These are phyloP conservation scores for Irena cyanogastra DNA, from an alignment of 2,113 vertebrate species.

Conservation along the genomic window DNA sequence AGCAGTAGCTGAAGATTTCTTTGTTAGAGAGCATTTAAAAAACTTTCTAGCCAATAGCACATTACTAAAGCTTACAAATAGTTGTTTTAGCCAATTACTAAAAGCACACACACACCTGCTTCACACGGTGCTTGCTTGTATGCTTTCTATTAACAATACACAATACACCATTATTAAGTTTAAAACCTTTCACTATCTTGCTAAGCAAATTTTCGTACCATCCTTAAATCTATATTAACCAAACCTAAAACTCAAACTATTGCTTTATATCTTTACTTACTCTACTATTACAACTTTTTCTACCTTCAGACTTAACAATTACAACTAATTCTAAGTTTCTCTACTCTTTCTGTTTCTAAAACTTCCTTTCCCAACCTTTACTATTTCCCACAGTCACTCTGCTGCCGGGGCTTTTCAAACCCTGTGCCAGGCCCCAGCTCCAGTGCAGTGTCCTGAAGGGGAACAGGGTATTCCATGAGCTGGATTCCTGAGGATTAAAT, in stretches of 20 bases:
- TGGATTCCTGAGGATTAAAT: not conserved
- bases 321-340: not conserved
- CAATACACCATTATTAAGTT: not conserved
- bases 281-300: not conserved
- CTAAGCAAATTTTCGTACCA: not conserved
- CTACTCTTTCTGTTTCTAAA: not conserved
- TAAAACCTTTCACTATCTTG: not conserved
- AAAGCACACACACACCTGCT: not conserved
- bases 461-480: not conserved
- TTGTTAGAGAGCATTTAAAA: not conserved
- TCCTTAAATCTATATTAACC: not conserved
- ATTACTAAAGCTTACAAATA: not conserved
- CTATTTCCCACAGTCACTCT: not conserved
- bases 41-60: not conserved
- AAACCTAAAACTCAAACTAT: not conserved
- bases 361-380: not conserved
- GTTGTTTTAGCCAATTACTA: not conserved
- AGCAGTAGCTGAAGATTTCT: not conserved
- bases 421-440: not conserved
- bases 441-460: not conserved
- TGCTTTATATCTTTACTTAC: not conserved
- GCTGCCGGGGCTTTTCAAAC: not conserved
- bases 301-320: not conserved
- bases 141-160: not conserved
- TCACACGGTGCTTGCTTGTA: not conserved